Base-by-base conservation (phyloP, 2,888 invertebrate species). In the Lysandra coridon region DNA sequence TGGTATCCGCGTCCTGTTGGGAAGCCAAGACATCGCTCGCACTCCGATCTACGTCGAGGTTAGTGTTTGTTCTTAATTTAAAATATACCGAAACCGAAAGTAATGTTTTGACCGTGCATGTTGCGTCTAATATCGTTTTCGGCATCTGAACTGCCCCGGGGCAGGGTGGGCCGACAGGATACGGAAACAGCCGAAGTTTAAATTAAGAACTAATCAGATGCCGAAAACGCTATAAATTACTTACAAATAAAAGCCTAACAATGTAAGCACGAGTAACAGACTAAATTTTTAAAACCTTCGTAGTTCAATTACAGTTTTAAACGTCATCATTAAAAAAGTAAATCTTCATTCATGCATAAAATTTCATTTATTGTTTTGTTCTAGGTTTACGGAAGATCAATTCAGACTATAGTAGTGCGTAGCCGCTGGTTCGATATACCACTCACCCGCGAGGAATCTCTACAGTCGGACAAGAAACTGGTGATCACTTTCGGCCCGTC, bases 401-500 rank as follows among this genome's bases (percentile, higher is more conserved):
- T 98, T n/a, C 95, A 96, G 14, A 97, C 97, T 0, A 94, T 95
- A 6, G 95, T 97, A 3, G 95, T 96, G 0, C 96, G 98, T 53
- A 97, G 97, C 84, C 96, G 99, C 17, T 99, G 99, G 99, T 99
- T 97, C 87, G 99, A 99, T 89, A 96, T 99, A 83, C 99, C 99
- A 0, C 95, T 99, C 83, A 98, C 98, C 0, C 95, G 98, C 75
- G 99, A 99, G 86, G 99, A 99, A 90, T 98, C 98, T 79, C 92
- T 99, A 10, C 97, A 97, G 85, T 98, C 98, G 0, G 99, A 99
- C 89, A 98, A 98, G 91, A 98, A 98, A 86, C 91, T 99, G n/a
- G 95, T 96, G 1, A 96, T 99, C 78, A 96, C 95, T 69, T 98
- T 98, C 87, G 98, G 98, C 76, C 97, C 97, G 4, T 98, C 98